A percentile compares a stretch with the other conserved stretches of the same genome.
These are phyloP conservation scores for Drosophila phalerata DNA, from an alignment of 2,888 invertebrate species.

Conservation along the genomic window DNA sequence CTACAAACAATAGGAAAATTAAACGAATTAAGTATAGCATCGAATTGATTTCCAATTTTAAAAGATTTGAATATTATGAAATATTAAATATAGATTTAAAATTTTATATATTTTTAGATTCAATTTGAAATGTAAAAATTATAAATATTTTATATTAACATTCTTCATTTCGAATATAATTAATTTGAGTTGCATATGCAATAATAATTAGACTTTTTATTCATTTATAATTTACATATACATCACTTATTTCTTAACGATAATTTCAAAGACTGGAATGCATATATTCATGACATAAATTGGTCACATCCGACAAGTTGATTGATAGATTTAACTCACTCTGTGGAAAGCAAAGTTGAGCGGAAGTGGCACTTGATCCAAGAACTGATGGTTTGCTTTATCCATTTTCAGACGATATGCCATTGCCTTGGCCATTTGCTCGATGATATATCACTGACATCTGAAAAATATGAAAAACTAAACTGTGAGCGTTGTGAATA, in stretches of 20 bases:
- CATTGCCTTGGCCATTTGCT: slow-evolving; percentile 50
- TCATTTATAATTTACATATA: no score
- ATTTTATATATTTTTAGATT: no score
- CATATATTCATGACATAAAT: not conserved
- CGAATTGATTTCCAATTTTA: not conserved
- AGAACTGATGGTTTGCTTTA: slow-evolving; percentile 33
- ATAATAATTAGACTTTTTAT: no score
- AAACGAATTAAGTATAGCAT: not conserved
- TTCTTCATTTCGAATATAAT: no score
- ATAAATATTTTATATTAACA: no score
- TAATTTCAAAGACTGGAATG: slow-evolving; percentile 10
- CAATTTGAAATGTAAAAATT: no score
- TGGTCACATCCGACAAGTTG: slow-evolving; percentile 43
- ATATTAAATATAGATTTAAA: no score
- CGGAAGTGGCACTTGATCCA: slow-evolving; percentile 66
- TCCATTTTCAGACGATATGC: slow-evolving; percentile 28
- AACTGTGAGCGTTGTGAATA: slow-evolving; percentile 38
- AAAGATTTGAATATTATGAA: not conserved
- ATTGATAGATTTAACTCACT: slow-evolving; percentile 58
- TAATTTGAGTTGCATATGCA: not conserved
- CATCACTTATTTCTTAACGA: not conserved
- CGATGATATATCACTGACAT: slow-evolving; percentile 81
- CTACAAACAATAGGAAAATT: not conserved
- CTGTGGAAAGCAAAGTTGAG: slow-evolving; percentile 35
- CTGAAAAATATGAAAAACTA: slow-evolving; percentile 76